These are phyloP conservation scores for Crax fasciolata DNA, from an alignment of 2,797 vertebrate species.

Conservation along the genomic window DNA sequence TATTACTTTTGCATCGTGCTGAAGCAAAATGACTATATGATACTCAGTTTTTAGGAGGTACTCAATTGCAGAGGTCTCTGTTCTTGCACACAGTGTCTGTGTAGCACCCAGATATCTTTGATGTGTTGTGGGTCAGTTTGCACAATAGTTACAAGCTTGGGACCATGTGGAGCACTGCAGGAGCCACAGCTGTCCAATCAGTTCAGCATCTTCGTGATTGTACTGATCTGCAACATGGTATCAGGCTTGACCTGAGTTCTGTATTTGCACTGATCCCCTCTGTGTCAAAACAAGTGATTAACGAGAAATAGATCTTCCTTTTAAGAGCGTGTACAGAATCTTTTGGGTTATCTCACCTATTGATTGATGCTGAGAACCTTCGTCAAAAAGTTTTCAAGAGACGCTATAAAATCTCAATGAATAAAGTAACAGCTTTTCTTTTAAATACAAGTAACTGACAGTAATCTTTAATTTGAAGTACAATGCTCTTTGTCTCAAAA, in stretches of 20 bases:
- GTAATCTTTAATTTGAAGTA: background rate
- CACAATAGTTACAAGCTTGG: background rate
- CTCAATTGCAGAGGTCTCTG: accelerated
- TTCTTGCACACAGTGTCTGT: background rate
- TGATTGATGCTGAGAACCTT: background rate
- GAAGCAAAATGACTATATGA: background rate
- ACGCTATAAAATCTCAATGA: background rate
- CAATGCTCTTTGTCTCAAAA: background rate
- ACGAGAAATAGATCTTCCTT: background rate
- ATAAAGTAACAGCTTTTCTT: background rate
- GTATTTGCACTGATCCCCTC: background rate
- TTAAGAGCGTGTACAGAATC: background rate
- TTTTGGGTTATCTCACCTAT: accelerated
- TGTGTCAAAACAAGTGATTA: background rate
- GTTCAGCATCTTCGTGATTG: background rate
- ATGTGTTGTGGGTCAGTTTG: background rate
- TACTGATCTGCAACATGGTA: background rate
- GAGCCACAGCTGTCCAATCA: background rate
- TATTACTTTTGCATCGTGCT: background rate
- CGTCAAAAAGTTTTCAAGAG: background rate
- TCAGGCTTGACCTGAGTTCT: accelerated
- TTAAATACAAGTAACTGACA: background rate
- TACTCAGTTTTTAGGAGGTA: background rate
- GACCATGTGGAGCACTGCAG: background rate
- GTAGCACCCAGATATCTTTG: background rate